Percentiles rank a stretch among this genome's conserved stretches.
Conservation (phyloP, 2,888 invertebrate genomes). For the Hofmannophila pseudospretella region DNA sequence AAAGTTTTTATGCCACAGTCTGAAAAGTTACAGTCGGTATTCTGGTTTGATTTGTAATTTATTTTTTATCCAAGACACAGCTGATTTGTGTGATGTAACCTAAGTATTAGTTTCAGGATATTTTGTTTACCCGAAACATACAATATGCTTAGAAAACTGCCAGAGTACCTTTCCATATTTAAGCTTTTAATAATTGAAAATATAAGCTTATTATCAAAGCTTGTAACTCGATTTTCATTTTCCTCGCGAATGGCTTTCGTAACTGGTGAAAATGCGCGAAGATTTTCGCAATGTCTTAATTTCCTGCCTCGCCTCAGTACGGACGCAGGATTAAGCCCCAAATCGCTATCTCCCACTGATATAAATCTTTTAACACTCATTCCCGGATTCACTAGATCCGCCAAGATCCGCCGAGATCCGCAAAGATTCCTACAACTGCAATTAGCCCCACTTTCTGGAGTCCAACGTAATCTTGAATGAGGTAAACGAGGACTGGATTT, state of each 20-base stretch:
- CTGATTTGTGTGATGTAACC: too few species aligned
- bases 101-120: too few species aligned
- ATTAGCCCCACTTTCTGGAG: constrained; percentile 59
- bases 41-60: too few species aligned
- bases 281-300: constrained; percentile 51
- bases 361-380: constrained; percentile 76
- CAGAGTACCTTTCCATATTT: too few species aligned
- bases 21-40: too few species aligned
- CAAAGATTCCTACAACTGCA: constrained; percentile 69
- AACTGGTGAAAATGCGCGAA: constrained; percentile 7
- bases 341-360: constrained; percentile 51
- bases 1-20: too few species aligned
- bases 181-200: neutral
- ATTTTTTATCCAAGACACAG: too few species aligned
- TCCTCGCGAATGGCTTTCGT: constrained; percentile 14
- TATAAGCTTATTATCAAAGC: neutral
- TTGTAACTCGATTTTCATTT: constrained; percentile 9
- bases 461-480: constrained; percentile 53
- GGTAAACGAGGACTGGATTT: constrained; percentile 37
- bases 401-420: constrained; percentile 30
- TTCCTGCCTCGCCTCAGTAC: constrained; percentile 42
- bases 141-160: too few species aligned
- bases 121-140: too few species aligned
- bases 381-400: constrained; percentile 55
- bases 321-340: constrained; percentile 37